Base-by-base conservation (phyloP, 1,140 invertebrate species). In the Neuroterus valhalla region DNA sequence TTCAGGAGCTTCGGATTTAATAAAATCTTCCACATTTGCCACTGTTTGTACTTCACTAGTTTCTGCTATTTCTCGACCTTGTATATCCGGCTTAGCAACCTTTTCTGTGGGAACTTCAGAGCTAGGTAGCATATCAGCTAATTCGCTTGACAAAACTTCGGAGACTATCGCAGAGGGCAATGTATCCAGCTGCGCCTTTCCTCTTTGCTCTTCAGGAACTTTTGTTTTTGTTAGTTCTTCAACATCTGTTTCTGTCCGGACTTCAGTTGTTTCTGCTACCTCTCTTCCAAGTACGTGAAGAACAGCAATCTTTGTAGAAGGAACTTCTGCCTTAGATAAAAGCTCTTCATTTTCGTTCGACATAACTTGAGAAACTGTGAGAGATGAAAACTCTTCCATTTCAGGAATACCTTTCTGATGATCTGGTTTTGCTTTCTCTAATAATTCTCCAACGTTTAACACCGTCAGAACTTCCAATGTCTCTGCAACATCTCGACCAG, bases 401-500 rank as follows among this genome's bases (percentile, higher is more conserved):
- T 79, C 8, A 6, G 72, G 74, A 76, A 44, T 78, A 17, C 81
- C 80, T 74, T 71, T 77, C 69, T 84, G 80, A 78, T 79, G 67
- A 6, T 77, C 74, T 23, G 81, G 80, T 74, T 62, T 68, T 72
- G 71, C 46, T 69, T 23, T 21, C 50, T 78, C 73, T 5, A 23
- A 4, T n/a, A 86, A 42, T 14, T 85, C 78, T 38, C 86, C 78
- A 5, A 81, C 78, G 45, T 78, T 84, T 10, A 69, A 44, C 19
- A 84, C 72, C 3, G 85, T 75, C 73, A 86, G 67, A 31, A 87
- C 72, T 81, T 87, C 73, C 42, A 68, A 75, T 0, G 79, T 78
- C 68, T 89, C 79, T 1, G 86, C 86, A 10, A 85, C 81, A 72
- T 88, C 87, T 70, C 81, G 83, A 26, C 83, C 79, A 1, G 77